Conservation (phyloP, 2,888 invertebrate species). For the Sesia apiformis region DNA sequence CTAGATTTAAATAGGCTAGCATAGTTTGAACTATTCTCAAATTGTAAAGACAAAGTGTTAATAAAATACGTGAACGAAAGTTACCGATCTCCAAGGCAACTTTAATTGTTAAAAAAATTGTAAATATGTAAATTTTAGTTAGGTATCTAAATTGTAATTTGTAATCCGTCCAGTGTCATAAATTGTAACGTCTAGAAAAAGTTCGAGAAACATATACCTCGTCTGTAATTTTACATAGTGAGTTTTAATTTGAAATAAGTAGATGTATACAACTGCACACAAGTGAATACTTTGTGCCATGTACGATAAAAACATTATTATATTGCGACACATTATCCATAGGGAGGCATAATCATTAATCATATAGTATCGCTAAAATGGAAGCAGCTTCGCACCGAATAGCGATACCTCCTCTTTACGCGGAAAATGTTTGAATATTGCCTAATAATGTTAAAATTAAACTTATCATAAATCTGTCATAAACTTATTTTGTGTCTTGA, state of each 20-base stretch:
- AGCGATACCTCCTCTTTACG: no score
- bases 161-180: conserved; percentile 63
- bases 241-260: background rate
- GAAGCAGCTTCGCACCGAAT: no score
- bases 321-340: no score
- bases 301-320: conserved; percentile 7
- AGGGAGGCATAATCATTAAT: no score
- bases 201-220: conserved; percentile 13
- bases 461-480: no score
- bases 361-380: no score
- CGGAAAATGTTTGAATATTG: no score
- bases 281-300: conserved; percentile 68
- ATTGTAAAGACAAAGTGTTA: background rate
- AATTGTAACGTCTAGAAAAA: conserved; percentile 10
- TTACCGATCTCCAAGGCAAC: conserved; percentile 10
- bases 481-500: no score
- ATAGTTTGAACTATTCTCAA: no score
- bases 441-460: no score
- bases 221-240: conserved; percentile 9
- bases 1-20: no score
- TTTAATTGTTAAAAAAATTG: conserved; percentile 18
- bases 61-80: background rate
- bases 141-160: conserved; percentile 17
- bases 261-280: conserved; percentile 21
- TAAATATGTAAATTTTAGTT: conserved; percentile 59